Base-by-base conservation (phyloP, 2,113 vertebrate genomes). In the Vombatus ursinus region DNA sequence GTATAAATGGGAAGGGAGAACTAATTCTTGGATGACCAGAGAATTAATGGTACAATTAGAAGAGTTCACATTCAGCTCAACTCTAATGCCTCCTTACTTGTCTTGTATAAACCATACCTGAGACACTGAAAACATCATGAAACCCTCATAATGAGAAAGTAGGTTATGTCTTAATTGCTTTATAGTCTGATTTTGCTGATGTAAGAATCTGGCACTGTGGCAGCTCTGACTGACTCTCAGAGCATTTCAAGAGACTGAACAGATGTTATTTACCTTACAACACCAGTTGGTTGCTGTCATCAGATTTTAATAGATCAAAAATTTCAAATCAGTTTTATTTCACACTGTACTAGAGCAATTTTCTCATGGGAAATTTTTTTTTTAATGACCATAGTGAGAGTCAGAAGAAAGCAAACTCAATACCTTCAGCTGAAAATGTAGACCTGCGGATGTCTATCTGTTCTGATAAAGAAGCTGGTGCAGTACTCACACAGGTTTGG, bases 51-150 rank as follows among this genome's bases (percentile, higher is more conserved):
- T 12, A 48, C 50, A 57, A 68, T 52, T 48, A 4, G 6, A 77
- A 44, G 10, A 19, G 8, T 57, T n/a, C 11, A 1, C 0, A 0
- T n/a, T 5, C 26, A 16, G 25, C 52, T n/a, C 0, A 89, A 53
- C 7, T 11, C 47, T 6, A n/a, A 23, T 96, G 54, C 28, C 50
- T n/a, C 1, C 5, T 52, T 9, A 11, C 47, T 4, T 19, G n/a
- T 48, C 44, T 26, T 0, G 0, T 28, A 26, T 44, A 0, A 8
- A n/a, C 84, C 2, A 8, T 8, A 6, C 0, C 0, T 48, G 50
- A 31, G 19, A 44, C 1, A 1, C 37, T 44, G 61, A 52, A 28
- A 94, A 90, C 3, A 12, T 89, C 68, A 44, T 44, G n/a, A 84
- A 84, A 22, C 19, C 19, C 16, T 84, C 16, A 44, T 22, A 84